Base-by-base conservation (phyloP, 2,797 vertebrate species). In the Sebastes nivosus region DNA sequence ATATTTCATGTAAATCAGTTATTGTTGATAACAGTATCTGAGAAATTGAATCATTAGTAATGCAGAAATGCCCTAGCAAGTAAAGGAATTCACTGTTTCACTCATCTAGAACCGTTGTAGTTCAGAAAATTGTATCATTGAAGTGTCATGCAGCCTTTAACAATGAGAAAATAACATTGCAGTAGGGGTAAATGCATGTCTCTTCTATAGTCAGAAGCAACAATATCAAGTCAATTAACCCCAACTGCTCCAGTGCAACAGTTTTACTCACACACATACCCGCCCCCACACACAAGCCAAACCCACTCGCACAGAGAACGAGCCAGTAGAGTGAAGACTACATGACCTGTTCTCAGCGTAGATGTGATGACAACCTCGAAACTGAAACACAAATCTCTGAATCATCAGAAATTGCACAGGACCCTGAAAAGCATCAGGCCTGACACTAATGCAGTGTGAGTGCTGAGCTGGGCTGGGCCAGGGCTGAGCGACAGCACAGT, bases 361-460 rank as follows among this genome's bases (percentile, higher is more conserved):
- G 82, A 87, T 85, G 75, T 90, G 92, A 93, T 94, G 93, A 94
- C 93, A 90, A 74, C 82, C 79, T 92, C 82, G 84, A 87, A 54
- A 92, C 55, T 73, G 80, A 83, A 85, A 82, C 87, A 86, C 91
- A 90, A 93, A 93, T 87, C 83, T 92, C 90, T 93, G 92, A 95
- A 91, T 95, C 93, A 94, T 94, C 93, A 96, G 82, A 92, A 93
- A 89, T 80, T 87, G 80, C 83, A 77, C 80, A 54, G 63, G 86
- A 87, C 81, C 88, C 84, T 84, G 86, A 90, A 93, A 88, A 83
- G 84, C 90, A 90, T 90, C 86, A 77, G 55, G 74, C 77, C 80
- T 95, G 94, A 95, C 88, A 88, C 90, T 95, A 93, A 95, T 94
- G 87, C 77, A 78, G 73, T 80, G 76, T 86, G 93, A 95, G 88